Conservation (phyloP, 2,888 invertebrate species). For the Keiferia lycopersicella region DNA sequence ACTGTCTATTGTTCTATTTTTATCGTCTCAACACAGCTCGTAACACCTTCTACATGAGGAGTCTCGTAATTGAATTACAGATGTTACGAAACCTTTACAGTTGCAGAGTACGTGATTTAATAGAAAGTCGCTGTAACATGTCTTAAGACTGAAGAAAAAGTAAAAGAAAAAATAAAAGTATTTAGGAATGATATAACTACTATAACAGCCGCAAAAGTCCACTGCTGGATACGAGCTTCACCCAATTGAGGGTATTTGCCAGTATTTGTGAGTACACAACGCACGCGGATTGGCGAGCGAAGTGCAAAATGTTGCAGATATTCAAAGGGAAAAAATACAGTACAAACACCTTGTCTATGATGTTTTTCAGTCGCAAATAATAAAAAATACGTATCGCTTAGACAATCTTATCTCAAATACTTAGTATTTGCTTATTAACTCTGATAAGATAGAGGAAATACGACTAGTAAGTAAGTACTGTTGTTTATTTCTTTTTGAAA, state of each 20-base stretch:
- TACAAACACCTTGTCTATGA: background rate
- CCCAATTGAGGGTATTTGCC: too few relatives aligned
- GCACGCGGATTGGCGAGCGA: too few relatives aligned
- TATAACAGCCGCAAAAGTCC: too few relatives aligned
- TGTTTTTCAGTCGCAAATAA: background rate
- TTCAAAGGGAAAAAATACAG: too few relatives aligned
- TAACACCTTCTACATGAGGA: constrained; percentile 8
- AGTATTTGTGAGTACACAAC: too few relatives aligned
- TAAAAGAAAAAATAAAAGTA: background rate
- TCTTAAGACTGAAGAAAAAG: background rate
- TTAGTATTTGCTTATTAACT: constrained; percentile 5
- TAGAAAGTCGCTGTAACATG: background rate
- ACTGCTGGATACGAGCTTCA: too few relatives aligned
- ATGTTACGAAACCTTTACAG: constrained; percentile 13
- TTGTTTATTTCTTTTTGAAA: constrained; percentile 1
- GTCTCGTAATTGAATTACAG: constrained; percentile 12
- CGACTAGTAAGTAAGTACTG: background rate
- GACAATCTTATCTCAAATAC: background rate
- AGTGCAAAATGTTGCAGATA: too few relatives aligned
- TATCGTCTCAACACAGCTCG: background rate
- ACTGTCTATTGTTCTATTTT: constrained; percentile 11
- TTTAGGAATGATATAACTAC: background rate
- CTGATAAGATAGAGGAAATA: constrained; percentile 9
- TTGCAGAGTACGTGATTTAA: constrained; percentile 7
- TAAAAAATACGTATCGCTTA: background rate